These are phyloP conservation scores for Dicentrarchus labrax DNA, from an alignment of 2,113 vertebrate genomes.

Conservation along the genomic window DNA sequence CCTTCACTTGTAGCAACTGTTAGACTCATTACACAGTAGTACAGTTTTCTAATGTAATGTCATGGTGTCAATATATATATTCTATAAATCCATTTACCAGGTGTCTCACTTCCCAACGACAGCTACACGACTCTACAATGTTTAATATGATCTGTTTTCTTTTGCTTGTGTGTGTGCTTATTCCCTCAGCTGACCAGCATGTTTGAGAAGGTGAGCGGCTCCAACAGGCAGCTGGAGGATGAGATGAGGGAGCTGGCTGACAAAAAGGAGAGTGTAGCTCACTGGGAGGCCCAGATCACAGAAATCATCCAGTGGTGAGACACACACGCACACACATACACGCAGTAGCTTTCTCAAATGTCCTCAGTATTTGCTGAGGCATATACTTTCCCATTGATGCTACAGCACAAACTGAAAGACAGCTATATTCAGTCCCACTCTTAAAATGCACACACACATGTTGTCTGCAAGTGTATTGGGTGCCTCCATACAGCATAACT, in stretches of 20 bases:
- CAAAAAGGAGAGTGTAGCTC: slow-evolving; percentile 97
- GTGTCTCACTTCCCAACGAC: background rate
- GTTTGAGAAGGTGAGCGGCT: slow-evolving; percentile 90
- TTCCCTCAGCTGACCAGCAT: slow-evolving; percentile 87
- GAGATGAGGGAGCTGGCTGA: slow-evolving; percentile 95
- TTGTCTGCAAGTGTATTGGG: slow-evolving; percentile 32
- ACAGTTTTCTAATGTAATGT: background rate
- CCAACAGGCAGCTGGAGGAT: slow-evolving; percentile 93
- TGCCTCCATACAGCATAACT: slow-evolving; percentile 34
- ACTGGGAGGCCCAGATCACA: slow-evolving; percentile 99
- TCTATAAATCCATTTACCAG: slow-evolving; percentile 6
- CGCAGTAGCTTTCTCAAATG: slow-evolving; percentile 15
- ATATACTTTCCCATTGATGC: background rate
- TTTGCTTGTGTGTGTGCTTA: background rate
- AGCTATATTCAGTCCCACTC: background rate
- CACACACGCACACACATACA: background rate
- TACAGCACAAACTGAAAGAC: background rate
- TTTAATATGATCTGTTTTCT: background rate
- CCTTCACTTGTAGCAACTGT: background rate
- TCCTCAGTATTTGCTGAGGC: background rate
- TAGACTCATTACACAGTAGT: slow-evolving; percentile 11
- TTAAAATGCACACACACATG: background rate
- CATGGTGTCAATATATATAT: background rate
- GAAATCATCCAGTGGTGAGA: slow-evolving; percentile 99
- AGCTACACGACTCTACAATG: slow-evolving; percentile 1